Evolutionary conservation across 2,888 invertebrate genomes (phyloP).

Genomic region (Stratiomys singularior): DNA sequence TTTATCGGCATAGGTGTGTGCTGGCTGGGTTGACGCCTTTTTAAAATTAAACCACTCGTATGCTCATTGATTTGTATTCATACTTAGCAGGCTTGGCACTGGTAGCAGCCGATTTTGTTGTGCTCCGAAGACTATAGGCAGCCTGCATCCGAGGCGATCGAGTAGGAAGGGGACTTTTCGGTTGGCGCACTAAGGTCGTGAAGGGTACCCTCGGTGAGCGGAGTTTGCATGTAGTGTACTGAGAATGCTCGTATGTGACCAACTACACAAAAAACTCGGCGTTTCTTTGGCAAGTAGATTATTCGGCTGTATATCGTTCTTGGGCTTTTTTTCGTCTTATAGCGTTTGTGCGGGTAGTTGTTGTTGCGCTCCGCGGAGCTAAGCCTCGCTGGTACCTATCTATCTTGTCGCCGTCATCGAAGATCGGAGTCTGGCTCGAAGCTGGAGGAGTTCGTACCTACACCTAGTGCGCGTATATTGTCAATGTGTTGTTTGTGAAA

Average conservation of each 20-base stretch:
- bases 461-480: constrained; percentile 36
- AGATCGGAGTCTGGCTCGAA: constrained; percentile 23
- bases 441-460: constrained; percentile 36
- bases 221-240: constrained; percentile 19
- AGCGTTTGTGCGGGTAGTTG: constrained; percentile 2
- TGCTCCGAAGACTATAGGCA: constrained; percentile 8
- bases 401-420: constrained; percentile 6
- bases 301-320: constrained; percentile 30
- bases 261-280: constrained; percentile 25
- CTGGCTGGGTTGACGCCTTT: constrained; percentile 49
- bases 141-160: constrained; percentile 1
- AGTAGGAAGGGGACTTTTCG: constrained; percentile 35
- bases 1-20: constrained; percentile 44
- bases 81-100: constrained; percentile 36
- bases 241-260: constrained; percentile 27
- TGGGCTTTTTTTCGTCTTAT: constrained; percentile 16
- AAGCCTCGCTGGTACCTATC: constrained; percentile 30
- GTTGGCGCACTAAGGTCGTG: constrained; percentile 33
- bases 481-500: constrained; percentile 48
- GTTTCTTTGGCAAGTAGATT: constrained; percentile 29
- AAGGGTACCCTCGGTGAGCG: constrained; percentile 13
- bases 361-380: constrained; percentile 26
- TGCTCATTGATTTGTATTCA: constrained; percentile 46
- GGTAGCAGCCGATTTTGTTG: constrained; percentile 12
- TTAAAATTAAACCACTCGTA: constrained; percentile 46